Evolutionary conservation across 2,888 invertebrate genomes (phyloP).

Genomic region (Dioctria linearis): DNA sequence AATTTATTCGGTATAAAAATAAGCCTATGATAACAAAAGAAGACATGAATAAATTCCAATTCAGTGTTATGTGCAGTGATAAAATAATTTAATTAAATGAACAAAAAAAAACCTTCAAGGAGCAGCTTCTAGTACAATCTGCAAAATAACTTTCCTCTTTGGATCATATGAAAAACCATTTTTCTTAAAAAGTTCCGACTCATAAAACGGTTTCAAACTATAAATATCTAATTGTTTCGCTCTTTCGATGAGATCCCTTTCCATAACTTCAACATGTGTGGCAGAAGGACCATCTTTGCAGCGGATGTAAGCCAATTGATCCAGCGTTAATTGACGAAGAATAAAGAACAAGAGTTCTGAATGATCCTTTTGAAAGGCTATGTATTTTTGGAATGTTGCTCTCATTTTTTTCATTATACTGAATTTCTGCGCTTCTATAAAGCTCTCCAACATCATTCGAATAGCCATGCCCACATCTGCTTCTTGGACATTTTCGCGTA

Average conservation of each 20-base stretch:
- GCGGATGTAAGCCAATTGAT: slow-evolving; percentile 89
- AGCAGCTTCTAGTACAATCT: slow-evolving; percentile 77
- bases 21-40: neutral
- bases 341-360: slow-evolving; percentile 96
- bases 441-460: slow-evolving; percentile 96
- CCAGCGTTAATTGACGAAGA: slow-evolving; percentile 91
- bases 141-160: slow-evolving; percentile 87
- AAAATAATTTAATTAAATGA: no score
- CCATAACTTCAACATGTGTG: slow-evolving; percentile 85
- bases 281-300: slow-evolving; percentile 78
- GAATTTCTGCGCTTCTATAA: slow-evolving; percentile 98
- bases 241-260: slow-evolving; percentile 87
- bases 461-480: slow-evolving; percentile 98
- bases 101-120: neutral
- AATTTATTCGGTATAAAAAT: neutral
- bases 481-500: slow-evolving; percentile 90
- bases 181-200: slow-evolving; percentile 88
- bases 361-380: slow-evolving; percentile 95
- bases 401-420: slow-evolving; percentile 97
- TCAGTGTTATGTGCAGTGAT: no score
- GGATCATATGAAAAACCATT: slow-evolving; percentile 92
- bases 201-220: slow-evolving; percentile 91
- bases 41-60: neutral
- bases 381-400: slow-evolving; percentile 91
- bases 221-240: slow-evolving; percentile 93